Conservation (phyloP, 2,797 vertebrate genomes). For the Epinephelus coioides region DNA sequence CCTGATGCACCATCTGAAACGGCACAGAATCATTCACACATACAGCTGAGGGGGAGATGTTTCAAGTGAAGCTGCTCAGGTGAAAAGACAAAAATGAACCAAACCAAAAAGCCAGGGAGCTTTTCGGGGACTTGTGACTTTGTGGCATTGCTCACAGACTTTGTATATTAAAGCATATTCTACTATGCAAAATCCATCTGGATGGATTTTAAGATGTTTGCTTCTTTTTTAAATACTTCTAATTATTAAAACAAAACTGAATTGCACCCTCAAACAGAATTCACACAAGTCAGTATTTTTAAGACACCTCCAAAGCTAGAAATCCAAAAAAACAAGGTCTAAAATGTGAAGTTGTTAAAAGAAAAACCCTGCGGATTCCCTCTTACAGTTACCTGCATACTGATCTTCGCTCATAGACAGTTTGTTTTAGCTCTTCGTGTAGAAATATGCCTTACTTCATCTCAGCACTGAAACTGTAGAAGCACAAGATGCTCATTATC, state of each 20-base stretch:
- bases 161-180: slow-evolving; percentile 65
- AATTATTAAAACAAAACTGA: slow-evolving; percentile 30
- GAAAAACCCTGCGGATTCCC: slow-evolving; percentile 5
- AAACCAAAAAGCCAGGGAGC: slow-evolving; percentile 20
- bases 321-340: slow-evolving; percentile 40
- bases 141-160: slow-evolving; percentile 31
- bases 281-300: slow-evolving; percentile 35
- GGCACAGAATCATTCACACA: slow-evolving; percentile 81
- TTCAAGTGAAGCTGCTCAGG: neutral
- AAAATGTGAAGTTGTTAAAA: slow-evolving; percentile 7
- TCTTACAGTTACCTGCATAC: slow-evolving; percentile 5
- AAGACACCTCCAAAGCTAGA: slow-evolving; percentile 58
- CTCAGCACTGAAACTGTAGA: slow-evolving; percentile 29
- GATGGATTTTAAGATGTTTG: slow-evolving; percentile 48
- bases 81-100: slow-evolving; percentile 11
- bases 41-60: slow-evolving; percentile 61
- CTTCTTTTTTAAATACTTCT: slow-evolving; percentile 33
- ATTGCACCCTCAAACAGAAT: slow-evolving; percentile 28
- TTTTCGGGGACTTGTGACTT: neutral
- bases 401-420: neutral
- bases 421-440: slow-evolving; percentile 39
- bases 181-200: slow-evolving; percentile 71
- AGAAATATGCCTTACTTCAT: slow-evolving; percentile 37
- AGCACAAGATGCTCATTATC: slow-evolving; percentile 46
- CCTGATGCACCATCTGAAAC: slow-evolving; percentile 84